These are phyloP conservation scores for Oncorhynchus mykiss DNA, from an alignment of 2,113 vertebrate genomes.

Conservation along the genomic window DNA sequence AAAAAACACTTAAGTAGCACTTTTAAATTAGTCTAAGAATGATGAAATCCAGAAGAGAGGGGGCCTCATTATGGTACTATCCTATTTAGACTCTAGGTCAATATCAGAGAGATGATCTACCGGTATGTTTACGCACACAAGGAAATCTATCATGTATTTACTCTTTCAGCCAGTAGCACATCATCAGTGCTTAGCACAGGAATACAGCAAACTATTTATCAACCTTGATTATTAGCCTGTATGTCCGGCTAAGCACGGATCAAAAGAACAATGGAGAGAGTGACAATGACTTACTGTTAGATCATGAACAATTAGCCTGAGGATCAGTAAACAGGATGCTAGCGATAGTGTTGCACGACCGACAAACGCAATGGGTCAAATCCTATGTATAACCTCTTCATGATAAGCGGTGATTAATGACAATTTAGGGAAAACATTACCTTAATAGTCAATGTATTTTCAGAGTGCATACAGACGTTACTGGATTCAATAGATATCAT, in stretches of 20 bases:
- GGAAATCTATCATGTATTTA: conserved; percentile 6
- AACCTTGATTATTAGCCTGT: conserved; percentile 38
- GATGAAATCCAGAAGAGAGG: not conserved
- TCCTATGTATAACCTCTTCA: not conserved
- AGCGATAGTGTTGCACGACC: not conserved
- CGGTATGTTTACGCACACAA: not conserved
- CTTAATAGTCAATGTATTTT: no score
- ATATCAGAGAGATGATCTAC: not conserved
- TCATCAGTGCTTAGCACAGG: conserved; percentile 31
- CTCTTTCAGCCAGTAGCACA: conserved; percentile 15
- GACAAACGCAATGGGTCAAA: not conserved
- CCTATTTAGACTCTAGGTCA: no score
- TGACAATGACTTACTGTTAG: not conserved
- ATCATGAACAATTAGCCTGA: conserved; percentile 17
- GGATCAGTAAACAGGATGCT: not conserved
- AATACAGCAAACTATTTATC: conserved; percentile 47
- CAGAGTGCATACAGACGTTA: no score
- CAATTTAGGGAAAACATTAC: not conserved
- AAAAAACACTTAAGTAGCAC: no score
- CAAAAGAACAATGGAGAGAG: conserved; percentile 19
- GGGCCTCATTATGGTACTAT: no score
- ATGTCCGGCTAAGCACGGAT: conserved; percentile 35
- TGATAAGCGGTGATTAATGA: conserved; percentile 9
- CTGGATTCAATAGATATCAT: no score
- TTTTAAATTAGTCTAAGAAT: no score